A percentile compares a stretch with the other conserved stretches of the same genome.
phyloP scores from a whole-genome alignment of 2,888 invertebrate genomes.

The Siphonodentalium dalli region DNA sequence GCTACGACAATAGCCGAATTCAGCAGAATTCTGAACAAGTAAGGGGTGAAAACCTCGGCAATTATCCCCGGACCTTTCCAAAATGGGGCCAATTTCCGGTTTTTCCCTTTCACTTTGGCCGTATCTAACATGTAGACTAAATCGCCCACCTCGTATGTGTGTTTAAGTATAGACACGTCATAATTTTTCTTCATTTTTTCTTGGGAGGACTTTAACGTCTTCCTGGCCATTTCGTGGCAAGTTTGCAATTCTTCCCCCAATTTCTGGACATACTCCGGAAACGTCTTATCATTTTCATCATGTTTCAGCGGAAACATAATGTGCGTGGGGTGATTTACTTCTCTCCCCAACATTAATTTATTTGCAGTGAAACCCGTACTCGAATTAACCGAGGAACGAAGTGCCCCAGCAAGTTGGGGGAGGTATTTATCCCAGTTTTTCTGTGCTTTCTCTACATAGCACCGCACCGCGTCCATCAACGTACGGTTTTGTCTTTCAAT shows the following conservation, averaged over 20 bases:
- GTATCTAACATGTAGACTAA: constrained; percentile 6
- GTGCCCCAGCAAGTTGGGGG: constrained; percentile 12
- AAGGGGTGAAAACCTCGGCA: too few species aligned
- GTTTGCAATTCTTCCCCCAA: not conserved
- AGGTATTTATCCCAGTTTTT: constrained; percentile 9
- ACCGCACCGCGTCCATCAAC: constrained; percentile 9
- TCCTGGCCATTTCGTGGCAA: constrained; percentile 8
- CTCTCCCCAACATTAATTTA: constrained; percentile 8
- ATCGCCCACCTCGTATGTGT: constrained; percentile 3
- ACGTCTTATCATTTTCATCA: too few species aligned
- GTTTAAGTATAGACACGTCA: constrained; percentile 3
- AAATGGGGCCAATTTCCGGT: not conserved
- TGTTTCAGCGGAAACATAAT: too few species aligned
- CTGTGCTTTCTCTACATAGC: constrained; percentile 8
- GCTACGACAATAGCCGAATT: too few species aligned
- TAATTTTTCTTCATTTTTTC: constrained; percentile 10
- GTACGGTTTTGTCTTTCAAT: constrained; percentile 8
- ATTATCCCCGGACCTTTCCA: constrained; percentile 10
- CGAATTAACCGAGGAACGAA: constrained; percentile 11
- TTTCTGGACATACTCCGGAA: not conserved
- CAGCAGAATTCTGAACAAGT: too few species aligned
- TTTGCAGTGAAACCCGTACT: constrained; percentile 16
- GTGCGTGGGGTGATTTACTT: constrained; percentile 4
- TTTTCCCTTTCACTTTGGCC: constrained; percentile 2
- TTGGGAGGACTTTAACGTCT: not conserved